Percentiles rank a stretch among this genome's conserved stretches.
Evolutionary conservation across 2,797 vertebrate genomes (phyloP).

Genomic region (Scleropages formosus): DNA sequence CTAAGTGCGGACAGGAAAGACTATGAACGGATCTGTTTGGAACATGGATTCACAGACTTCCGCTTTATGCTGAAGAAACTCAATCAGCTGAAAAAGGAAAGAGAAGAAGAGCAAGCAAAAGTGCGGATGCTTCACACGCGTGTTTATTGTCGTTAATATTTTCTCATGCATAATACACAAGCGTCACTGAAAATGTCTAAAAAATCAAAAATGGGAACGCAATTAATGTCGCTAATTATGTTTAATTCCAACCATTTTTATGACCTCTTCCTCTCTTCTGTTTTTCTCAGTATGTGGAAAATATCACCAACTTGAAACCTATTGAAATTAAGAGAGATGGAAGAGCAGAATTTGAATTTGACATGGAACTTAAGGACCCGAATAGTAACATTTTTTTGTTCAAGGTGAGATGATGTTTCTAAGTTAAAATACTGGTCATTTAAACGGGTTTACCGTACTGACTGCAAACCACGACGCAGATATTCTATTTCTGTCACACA

Average conservation of each 20-base stretch:
- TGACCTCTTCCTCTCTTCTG: background rate
- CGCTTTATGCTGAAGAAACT: constrained; percentile 78
- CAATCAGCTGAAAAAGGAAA: constrained; percentile 69
- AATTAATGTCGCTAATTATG: too few species aligned
- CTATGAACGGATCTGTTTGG: constrained; percentile 83
- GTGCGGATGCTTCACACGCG: too few species aligned
- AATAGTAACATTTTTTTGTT: constrained; percentile 75
- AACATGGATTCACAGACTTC: constrained; percentile 80
- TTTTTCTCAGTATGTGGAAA: constrained; percentile 66
- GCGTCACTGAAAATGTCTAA: too few species aligned
- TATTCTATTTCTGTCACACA: too few species aligned
- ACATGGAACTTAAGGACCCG: constrained; percentile 74
- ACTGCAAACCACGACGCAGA: background rate
- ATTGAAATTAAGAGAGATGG: constrained; percentile 68
- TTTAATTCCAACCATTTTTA: too few species aligned
- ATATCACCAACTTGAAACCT: constrained; percentile 65
- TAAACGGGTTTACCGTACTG: background rate
- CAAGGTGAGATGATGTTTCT: constrained; percentile 67
- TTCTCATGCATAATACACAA: too few species aligned
- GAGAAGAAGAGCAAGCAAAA: constrained; percentile 72
- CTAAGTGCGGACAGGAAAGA: constrained; percentile 76
- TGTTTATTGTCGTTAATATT: too few species aligned
- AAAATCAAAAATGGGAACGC: too few species aligned
- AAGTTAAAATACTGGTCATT: too few species aligned
- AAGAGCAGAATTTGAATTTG: constrained; percentile 73